Evolutionary conservation across 2,888 invertebrate species (phyloP), one percentile per base, ranked within the genome.

Genomic region (Lymantria dispar): DNA sequence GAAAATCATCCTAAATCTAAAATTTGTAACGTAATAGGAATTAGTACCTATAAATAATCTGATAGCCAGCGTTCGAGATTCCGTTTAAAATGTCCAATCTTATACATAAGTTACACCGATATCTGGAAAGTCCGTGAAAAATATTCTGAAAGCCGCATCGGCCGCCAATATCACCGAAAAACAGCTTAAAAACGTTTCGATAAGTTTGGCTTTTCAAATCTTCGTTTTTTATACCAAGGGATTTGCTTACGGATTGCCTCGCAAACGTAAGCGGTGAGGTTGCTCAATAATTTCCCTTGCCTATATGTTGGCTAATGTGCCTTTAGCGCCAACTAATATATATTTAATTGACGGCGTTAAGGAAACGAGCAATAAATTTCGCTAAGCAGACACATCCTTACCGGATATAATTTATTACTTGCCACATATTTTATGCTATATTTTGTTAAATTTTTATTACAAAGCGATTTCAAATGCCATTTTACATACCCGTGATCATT

Each of bases 101-200:
- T 76, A 79, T 79, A 77, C 73, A 78, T 78, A 77, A 77, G 78
- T 74, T 68, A 72, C 73, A 70, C 73, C 72, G 68, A 77, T 77
- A 76, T 75, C 76, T 70, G 58, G 70, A 72, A 72, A 74, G 68
- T 67, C 65, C 41, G 76, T 83, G 76, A 82, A 80, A 84, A 83
- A 82, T 79, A 71, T 66, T 72, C 62, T 60, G 56, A 59, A 66
- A 69, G 63, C 60, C 70, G 69, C 76, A 70, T 60, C 70, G 72
- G 78, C 83, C 85, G 78, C 81, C 78, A 82, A 84, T 85, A 83
- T 80, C 78, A 83, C 77, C 64, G 61, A 67, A 58, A 76, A 76
- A 76, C 73, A 76, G 80, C 80, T 80, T 85, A 80, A 85, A 82
- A 82, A 77, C 80, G 58, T 67, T 67, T 75, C 60, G 72, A 74